Evolutionary conservation across 2,888 invertebrate species (phyloP), one percentile per base, ranked within the genome.

Genomic region (Microplitis deprimator): DNA sequence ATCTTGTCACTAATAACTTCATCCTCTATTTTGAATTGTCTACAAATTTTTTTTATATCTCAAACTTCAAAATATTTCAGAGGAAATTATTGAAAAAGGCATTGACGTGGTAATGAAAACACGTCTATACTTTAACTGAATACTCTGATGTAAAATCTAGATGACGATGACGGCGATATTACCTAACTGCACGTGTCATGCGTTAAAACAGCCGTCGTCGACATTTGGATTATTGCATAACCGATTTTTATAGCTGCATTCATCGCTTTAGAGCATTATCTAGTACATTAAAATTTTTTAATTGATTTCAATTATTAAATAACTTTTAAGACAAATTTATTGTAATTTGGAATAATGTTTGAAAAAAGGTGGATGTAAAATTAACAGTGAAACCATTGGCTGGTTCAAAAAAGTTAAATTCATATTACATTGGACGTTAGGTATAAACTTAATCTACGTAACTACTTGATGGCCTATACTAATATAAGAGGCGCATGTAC

Each of bases 141-240:
- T 62, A 70, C 74, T 72, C 64, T 61, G 71, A 64, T 68, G 38
- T 20, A 65, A 77, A 59, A 62, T 79, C 73, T 20, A 78, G 64
- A 61, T 75, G 75, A 67, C 70, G 73, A 38, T 62, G 62, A 13
- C 65, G 73, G 39, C 72, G 65, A 75, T 50, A 77, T 84, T 85
- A 85, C 81, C 84, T 82, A 85, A 85, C 82, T 69, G 77, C 64
- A 69, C 41, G 79, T 82, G 84, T 84, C 85, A 82, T 81, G 82
- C 77, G 82, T 84, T 82, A 83, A 84, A 85, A 83, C 76, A 79
- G 77, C 69, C 69, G 77, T 77, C 73, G 39, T 65, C 68, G 13
- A 29, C 29, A 29, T 29, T 29, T 82, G 60, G 75, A 50, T 50
- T 13, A 75, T 79, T 80, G 76, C 76, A 74, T 68, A 77, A 79